A percentile compares a stretch with the other conserved stretches of the same genome.
Evolutionary conservation across 2,797 vertebrate species (phyloP).

Genomic region (Scarus forsteni): DNA sequence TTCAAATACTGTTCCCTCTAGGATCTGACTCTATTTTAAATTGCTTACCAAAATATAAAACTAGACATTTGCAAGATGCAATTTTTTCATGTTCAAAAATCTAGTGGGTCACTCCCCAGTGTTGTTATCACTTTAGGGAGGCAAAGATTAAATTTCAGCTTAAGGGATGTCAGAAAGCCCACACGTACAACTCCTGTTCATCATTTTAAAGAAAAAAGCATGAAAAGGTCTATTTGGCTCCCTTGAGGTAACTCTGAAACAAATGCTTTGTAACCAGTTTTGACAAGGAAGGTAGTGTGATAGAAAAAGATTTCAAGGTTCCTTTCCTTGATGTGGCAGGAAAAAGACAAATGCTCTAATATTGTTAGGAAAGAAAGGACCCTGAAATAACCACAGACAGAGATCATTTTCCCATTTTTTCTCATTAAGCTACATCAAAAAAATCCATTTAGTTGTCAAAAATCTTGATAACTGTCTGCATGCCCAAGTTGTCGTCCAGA

Average conservation of each 20-base stretch:
- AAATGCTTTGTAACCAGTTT: constrained; percentile 1
- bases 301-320: not conserved
- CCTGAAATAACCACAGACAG: not conserved
- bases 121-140: too few species aligned
- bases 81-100: too few species aligned
- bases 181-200: not conserved
- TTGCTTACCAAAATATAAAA: too few species aligned
- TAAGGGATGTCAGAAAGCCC: not conserved
- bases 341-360: not conserved
- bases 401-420: not conserved
- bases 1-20: too few species aligned
- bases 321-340: not conserved
- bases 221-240: not conserved
- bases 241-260: not conserved
- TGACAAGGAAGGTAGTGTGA: not conserved
- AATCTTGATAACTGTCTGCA: not conserved
- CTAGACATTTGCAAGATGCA: too few species aligned
- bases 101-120: too few species aligned
- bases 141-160: not conserved
- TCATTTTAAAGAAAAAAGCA: not conserved
- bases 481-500: not conserved
- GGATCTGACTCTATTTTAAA: too few species aligned
- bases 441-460: not conserved
- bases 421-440: not conserved
- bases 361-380: not conserved